phyloP scores from a whole-genome alignment of 1,140 invertebrate genomes.

The Acromyrmex heyeri region DNA sequence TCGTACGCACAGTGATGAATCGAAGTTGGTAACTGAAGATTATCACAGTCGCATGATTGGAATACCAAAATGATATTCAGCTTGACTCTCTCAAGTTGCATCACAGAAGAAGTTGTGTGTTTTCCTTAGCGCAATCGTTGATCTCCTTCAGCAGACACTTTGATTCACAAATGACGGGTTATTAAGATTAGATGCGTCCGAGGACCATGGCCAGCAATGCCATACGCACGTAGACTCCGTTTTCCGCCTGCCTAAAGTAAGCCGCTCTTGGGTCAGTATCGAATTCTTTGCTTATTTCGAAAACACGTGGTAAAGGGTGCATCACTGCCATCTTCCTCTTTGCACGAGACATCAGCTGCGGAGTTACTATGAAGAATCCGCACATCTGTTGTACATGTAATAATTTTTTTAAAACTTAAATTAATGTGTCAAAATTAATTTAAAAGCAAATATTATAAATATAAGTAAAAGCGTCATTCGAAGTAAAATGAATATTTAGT shows the following conservation, averaged over 20 bases:
- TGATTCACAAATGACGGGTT: background rate
- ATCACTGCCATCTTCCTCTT: slow-evolving; percentile 98
- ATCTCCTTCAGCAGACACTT: background rate
- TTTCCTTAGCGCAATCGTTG: background rate
- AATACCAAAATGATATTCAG: background rate
- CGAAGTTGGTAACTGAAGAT: too few relatives aligned
- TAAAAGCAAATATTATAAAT: background rate
- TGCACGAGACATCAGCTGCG: slow-evolving; percentile 97
- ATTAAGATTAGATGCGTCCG: slow-evolving; percentile 84
- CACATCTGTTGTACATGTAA: slow-evolving; percentile 88
- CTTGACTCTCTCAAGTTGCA: slow-evolving; percentile 10
- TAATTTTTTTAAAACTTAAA: background rate
- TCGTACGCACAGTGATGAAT: too few relatives aligned
- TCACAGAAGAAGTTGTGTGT: slow-evolving; percentile 33
- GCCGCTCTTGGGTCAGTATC: slow-evolving; percentile 98
- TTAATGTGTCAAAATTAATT: slow-evolving; percentile 10
- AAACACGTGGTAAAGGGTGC: slow-evolving; percentile 98
- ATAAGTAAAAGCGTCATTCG: background rate
- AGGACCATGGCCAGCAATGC: slow-evolving; percentile 97
- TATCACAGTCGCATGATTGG: background rate
- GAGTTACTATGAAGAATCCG: slow-evolving; percentile 96
- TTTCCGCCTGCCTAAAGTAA: slow-evolving; percentile 99
- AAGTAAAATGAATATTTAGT: background rate
- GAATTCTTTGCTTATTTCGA: slow-evolving; percentile 97
- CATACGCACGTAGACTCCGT: slow-evolving; percentile 99